These are phyloP conservation scores for Zelleria hepariella DNA, from an alignment of 2,888 invertebrate species.

Conservation along the genomic window DNA sequence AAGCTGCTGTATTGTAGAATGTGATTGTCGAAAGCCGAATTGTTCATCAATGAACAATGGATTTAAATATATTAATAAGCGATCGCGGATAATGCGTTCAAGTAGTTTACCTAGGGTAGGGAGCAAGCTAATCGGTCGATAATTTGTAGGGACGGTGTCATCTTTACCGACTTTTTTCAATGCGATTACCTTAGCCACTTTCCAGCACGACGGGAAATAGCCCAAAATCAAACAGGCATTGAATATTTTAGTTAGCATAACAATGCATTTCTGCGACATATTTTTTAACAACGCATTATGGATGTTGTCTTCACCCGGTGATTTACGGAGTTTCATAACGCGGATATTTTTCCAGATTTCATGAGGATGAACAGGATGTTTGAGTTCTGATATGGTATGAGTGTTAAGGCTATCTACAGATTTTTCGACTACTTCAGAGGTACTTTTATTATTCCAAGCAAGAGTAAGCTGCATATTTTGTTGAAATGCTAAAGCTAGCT, in stretches of 20 bases:
- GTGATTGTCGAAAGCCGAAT: constrained; percentile 9
- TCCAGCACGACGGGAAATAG: neutral
- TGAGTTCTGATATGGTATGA: neutral
- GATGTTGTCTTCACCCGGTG: neutral
- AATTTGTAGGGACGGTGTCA: neutral
- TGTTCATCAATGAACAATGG: constrained; percentile 6
- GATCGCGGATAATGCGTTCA: constrained; percentile 7
- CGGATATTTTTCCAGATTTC: neutral
- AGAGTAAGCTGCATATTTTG: neutral
- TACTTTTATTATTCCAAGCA: neutral
- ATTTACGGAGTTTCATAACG: neutral
- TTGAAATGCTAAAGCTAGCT: too few species aligned
- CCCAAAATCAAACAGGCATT: neutral
- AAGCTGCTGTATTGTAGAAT: constrained; percentile 12
- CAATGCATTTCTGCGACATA: neutral
- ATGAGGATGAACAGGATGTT: neutral
- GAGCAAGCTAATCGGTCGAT: constrained; percentile 10
- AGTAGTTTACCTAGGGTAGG: constrained; percentile 10
- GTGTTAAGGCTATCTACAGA: neutral
- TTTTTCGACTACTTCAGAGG: neutral
- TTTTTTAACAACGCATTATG: neutral
- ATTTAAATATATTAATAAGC: neutral
- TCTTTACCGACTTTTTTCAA: neutral
- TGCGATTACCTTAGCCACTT: neutral
- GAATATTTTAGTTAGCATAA: neutral